These are phyloP conservation scores for Thermophis baileyi DNA, from an alignment of 2,113 vertebrate genomes.

Conservation along the genomic window DNA sequence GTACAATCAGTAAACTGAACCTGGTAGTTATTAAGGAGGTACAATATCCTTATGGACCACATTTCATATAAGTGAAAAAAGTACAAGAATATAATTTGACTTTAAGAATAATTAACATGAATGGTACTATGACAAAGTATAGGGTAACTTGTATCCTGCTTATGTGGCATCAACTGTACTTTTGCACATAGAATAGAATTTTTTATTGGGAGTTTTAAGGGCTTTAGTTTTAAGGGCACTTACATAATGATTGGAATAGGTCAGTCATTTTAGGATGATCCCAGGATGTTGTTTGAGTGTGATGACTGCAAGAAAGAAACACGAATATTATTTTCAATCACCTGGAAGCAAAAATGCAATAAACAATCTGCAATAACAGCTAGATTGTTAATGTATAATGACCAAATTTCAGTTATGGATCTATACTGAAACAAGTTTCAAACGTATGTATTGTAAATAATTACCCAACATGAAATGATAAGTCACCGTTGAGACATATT, in stretches of 20 bases:
- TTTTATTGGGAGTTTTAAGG: too few relatives aligned
- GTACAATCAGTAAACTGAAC: neutral
- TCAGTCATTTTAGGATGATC: slow-evolving; percentile 97
- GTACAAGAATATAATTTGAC: neutral
- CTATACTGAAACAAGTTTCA: neutral
- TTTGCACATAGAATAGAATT: too few relatives aligned
- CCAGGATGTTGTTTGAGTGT: slow-evolving; percentile 93
- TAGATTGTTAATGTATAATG: neutral
- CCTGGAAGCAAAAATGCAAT: neutral
- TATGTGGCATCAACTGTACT: neutral
- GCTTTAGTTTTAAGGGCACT: slow-evolving; percentile 44
- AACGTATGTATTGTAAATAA: neutral
- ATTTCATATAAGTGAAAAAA: neutral
- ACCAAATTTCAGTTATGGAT: neutral
- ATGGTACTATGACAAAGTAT: neutral
- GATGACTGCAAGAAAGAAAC: slow-evolving; percentile 73
- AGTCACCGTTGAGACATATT: neutral
- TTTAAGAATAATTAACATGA: neutral
- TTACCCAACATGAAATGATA: neutral
- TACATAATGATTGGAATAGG: slow-evolving; percentile 92
- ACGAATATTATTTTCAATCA: slow-evolving; percentile 25
- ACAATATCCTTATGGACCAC: neutral
- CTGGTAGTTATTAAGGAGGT: neutral
- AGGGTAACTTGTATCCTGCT: neutral
- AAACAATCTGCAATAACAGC: neutral